Percentiles rank a stretch among this genome's conserved stretches.
These are phyloP conservation scores for Drosophila dunni DNA, from an alignment of 1,140 invertebrate genomes.

Conservation along the genomic window DNA sequence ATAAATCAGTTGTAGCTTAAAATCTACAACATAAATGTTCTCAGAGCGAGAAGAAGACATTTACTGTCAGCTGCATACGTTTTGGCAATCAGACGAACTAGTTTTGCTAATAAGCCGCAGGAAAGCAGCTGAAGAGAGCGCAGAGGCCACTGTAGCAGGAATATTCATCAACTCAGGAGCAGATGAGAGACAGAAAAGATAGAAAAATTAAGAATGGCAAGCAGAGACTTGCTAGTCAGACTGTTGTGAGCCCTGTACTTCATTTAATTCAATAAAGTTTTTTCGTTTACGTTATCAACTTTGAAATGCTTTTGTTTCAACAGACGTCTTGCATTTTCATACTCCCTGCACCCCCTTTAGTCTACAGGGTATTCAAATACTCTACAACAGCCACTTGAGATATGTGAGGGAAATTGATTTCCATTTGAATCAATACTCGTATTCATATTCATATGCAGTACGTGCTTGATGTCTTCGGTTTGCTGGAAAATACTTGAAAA, in stretches of 20 bases:
- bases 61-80: slow-evolving; percentile 46
- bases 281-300: too few relatives aligned
- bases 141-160: neutral
- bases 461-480: slow-evolving; percentile 46
- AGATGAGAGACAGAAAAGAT: neutral
- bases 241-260: too few relatives aligned
- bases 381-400: slow-evolving; percentile 13
- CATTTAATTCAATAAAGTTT: too few relatives aligned
- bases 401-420: slow-evolving; percentile 67
- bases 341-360: neutral
- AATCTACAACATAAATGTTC: slow-evolving; percentile 42
- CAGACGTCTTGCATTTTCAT: too few relatives aligned
- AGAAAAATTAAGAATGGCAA: neutral
- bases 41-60: slow-evolving; percentile 29
- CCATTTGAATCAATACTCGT: slow-evolving; percentile 41
- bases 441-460: slow-evolving; percentile 56
- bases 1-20: slow-evolving; percentile 67
- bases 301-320: too few relatives aligned
- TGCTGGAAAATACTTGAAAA: slow-evolving; percentile 24
- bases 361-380: neutral
- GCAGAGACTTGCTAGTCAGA: too few relatives aligned
- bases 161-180: neutral
- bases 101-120: slow-evolving; percentile 66
- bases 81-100: slow-evolving; percentile 65
- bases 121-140: slow-evolving; percentile 15